Evolutionary conservation across 2,797 vertebrate species (phyloP).

Genomic region (Danio albolineatus): DNA sequence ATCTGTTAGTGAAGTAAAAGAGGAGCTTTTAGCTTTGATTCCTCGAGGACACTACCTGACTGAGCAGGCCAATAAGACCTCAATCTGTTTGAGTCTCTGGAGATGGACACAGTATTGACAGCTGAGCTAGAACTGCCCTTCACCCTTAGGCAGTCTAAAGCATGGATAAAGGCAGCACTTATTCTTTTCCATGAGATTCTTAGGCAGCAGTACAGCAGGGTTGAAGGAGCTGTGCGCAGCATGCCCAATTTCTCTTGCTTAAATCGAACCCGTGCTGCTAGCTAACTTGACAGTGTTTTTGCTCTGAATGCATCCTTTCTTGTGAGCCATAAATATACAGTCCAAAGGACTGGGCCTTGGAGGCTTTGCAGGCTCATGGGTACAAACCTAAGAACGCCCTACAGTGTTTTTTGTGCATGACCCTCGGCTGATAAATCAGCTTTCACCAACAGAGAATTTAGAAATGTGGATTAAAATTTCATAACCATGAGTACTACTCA

Average conservation of each 20-base stretch:
- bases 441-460: slow-evolving; percentile 41
- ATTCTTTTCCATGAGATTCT: slow-evolving; percentile 51
- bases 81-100: slow-evolving; percentile 56
- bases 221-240: slow-evolving; percentile 38
- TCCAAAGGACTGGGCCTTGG: neutral
- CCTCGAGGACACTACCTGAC: slow-evolving; percentile 58
- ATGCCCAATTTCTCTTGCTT: slow-evolving; percentile 45
- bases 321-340: neutral
- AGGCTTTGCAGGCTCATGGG: slow-evolving; percentile 27
- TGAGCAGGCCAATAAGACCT: slow-evolving; percentile 53
- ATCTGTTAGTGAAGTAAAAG: slow-evolving; percentile 42
- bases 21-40: slow-evolving; percentile 54
- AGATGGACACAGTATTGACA: slow-evolving; percentile 56
- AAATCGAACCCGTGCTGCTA: slow-evolving; percentile 26
- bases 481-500: slow-evolving; percentile 50
- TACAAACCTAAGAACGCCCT: slow-evolving; percentile 33
- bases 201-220: slow-evolving; percentile 39
- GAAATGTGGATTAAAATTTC: slow-evolving; percentile 65
- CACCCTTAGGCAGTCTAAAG: slow-evolving; percentile 51
- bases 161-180: slow-evolving; percentile 59
- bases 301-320: neutral
- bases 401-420: slow-evolving; percentile 58
- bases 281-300: slow-evolving; percentile 5
- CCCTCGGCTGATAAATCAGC: slow-evolving; percentile 56
- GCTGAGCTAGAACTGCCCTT: slow-evolving; percentile 51